phyloP scores from a whole-genome alignment of 2,113 vertebrate genomes.

The Apodemus speciosus region DNA sequence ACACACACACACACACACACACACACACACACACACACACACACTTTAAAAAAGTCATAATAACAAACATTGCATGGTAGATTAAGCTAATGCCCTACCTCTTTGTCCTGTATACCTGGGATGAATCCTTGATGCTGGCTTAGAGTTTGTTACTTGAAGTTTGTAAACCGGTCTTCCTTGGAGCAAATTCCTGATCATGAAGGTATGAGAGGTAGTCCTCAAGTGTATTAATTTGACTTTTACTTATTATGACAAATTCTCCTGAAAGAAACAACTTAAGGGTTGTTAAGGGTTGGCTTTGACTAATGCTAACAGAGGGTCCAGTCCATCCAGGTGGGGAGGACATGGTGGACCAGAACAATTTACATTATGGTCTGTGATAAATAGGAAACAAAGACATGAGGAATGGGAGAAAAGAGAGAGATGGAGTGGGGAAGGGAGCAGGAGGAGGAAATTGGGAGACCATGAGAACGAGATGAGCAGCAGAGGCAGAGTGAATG shows the following conservation, averaged over 20 bases:
- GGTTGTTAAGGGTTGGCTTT: too few relatives aligned
- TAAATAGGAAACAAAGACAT: background rate
- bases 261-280: background rate
- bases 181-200: background rate
- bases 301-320: background rate
- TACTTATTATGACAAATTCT: background rate
- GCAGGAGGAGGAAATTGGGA: too few relatives aligned
- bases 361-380: background rate
- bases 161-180: background rate
- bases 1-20: too few relatives aligned
- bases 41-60: background rate
- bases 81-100: background rate
- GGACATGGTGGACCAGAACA: too few relatives aligned
- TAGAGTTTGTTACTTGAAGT: background rate
- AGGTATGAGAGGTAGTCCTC: background rate
- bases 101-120: background rate
- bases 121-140: background rate
- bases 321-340: too few relatives aligned
- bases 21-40: too few relatives aligned
- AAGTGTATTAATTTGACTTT: background rate
- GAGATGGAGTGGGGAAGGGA: too few relatives aligned
- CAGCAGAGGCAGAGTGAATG: background rate
- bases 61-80: background rate
- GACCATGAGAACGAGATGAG: background rate
- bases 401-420: background rate